Evolutionary conservation across 2,888 invertebrate genomes (phyloP), one percentile per base, ranked within the genome.

Genomic region (Hoplodrina blanda): DNA sequence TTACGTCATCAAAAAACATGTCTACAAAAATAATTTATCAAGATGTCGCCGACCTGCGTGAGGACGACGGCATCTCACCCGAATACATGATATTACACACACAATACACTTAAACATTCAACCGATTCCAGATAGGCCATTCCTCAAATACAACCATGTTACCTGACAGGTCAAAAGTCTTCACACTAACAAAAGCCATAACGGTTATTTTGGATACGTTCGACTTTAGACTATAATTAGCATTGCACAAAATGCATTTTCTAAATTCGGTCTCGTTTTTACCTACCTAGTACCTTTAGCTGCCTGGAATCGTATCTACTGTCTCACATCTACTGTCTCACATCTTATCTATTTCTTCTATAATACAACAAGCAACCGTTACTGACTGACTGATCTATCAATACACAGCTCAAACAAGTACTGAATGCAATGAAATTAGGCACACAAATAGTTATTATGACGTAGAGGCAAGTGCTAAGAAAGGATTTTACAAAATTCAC

Each of bases 1-100:
- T 66, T 20, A 57, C 77, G 56, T 77, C 63, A 76, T 41, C 33
- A 68, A 73, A 60, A 73, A 55, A 72, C 63, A 63, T 59, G 55
- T 76, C 54, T 67, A 72, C 80, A 72, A 79, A 75, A 76, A 74
- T 78, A 61, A 76, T 74, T 62, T 77, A 41, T 74, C 62, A 75
- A 77, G 81, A 88, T 87, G 91, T 91, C 90, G 88, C 80, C 83
- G 91, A 91, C 92, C 91, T 81, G 87, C 55, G 69, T 72, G 80
- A 84, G 89, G 87, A 86, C 89, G 85, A 84, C 87, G 90, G 80
- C 90, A 84, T 82, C 85, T 90, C 89, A 85, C 92, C 92, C 86
- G 92, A 87, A 91, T 93, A 91, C 93, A 94, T 94, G 65, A 72
- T 83, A 91, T 91, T 91, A 91, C 78, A 77, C 74, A 74, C 80